phyloP scores from a whole-genome alignment of 2,888 invertebrate species.

The Leptinotarsa peninsularis region DNA sequence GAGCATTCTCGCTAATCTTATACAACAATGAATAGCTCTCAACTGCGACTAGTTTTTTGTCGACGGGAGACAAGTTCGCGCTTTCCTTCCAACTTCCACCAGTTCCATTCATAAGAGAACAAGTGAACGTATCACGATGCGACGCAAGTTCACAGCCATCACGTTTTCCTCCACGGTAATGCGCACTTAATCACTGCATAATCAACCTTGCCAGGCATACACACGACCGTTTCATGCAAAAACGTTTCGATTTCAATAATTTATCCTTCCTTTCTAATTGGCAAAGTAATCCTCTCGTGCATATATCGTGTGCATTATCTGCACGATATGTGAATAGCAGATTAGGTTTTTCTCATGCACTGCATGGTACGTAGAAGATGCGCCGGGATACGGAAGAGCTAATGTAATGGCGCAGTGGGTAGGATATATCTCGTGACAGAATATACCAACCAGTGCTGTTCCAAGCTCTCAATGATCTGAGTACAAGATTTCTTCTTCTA shows the following conservation, averaged over 20 bases:
- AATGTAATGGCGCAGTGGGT: not conserved
- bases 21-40: constrained; percentile 20
- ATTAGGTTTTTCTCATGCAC: not conserved
- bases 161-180: constrained; percentile 29
- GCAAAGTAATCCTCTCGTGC: not conserved
- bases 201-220: constrained; percentile 35
- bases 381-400: no score
- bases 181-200: constrained; percentile 25
- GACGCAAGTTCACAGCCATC: constrained; percentile 19
- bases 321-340: not conserved
- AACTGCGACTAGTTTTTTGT: constrained; percentile 11
- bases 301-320: constrained; percentile 4
- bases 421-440: not conserved
- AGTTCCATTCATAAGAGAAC: constrained; percentile 24
- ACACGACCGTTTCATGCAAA: constrained; percentile 24
- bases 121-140: not conserved
- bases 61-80: constrained; percentile 29
- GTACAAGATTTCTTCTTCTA: no score
- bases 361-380: no score
- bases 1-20: not conserved
- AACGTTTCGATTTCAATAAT: constrained; percentile 22
- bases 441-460: no score
- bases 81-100: constrained; percentile 8
- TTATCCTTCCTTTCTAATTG: constrained; percentile 27
- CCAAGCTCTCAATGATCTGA: no score